Evolutionary conservation across 2,888 invertebrate species (phyloP).

Genomic region (Nomada lathburiana): DNA sequence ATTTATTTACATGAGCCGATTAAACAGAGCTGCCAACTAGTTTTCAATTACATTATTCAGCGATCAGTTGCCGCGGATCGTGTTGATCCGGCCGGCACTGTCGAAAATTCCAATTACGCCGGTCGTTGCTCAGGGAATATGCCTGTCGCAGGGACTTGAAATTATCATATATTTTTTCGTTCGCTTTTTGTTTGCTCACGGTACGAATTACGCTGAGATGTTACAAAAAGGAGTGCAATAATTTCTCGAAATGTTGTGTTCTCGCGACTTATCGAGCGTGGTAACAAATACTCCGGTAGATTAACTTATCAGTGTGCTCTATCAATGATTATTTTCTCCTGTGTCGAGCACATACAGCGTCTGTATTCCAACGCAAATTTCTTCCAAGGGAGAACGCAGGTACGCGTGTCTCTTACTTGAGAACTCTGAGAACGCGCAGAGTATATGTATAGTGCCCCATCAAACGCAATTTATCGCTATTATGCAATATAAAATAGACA

Average conservation of each 20-base stretch:
- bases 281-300: too few relatives aligned
- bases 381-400: background rate
- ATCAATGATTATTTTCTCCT: too few relatives aligned
- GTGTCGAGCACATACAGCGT: background rate
- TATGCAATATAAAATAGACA: conserved; percentile 17
- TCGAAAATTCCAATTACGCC: conserved; percentile 51
- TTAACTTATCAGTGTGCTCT: too few relatives aligned
- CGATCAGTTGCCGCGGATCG: conserved; percentile 40
- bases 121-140: background rate
- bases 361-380: background rate
- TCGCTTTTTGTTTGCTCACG: too few relatives aligned
- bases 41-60: conserved; percentile 69
- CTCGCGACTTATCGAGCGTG: background rate
- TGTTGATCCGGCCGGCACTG: conserved; percentile 4
- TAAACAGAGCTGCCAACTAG: conserved; percentile 53
- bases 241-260: background rate
- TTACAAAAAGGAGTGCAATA: background rate
- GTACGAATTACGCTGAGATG: too few relatives aligned
- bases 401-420: background rate
- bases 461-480: background rate
- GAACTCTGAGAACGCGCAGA: background rate
- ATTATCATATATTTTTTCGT: background rate
- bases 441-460: background rate
- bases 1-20: conserved; percentile 68
- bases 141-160: too few relatives aligned